Conservation (phyloP, 1,140 invertebrate species). For the Lysiphlebus fabarum region DNA sequence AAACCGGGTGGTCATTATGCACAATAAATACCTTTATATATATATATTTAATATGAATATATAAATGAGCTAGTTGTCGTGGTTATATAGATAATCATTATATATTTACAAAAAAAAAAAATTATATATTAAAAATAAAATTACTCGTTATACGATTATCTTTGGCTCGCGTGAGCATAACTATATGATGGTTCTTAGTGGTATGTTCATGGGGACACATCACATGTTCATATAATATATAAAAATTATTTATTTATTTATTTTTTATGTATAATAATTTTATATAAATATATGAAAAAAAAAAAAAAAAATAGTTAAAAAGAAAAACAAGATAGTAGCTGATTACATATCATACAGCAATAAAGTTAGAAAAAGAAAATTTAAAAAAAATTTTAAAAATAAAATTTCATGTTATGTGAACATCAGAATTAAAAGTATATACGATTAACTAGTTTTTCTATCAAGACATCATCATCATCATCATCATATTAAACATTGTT, state of each 20-base stretch:
- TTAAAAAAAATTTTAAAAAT: conserved; percentile 6
- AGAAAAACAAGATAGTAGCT: conserved; percentile 4
- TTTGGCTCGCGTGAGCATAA: conserved; percentile 13
- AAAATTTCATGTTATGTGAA: conserved; percentile 25
- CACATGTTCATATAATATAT: no score
- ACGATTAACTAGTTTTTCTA: conserved; percentile 44
- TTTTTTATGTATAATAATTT: no score
- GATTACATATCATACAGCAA: conserved; percentile 7
- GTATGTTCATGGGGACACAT: no score
- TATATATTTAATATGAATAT: no score
- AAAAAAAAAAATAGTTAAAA: not conserved
- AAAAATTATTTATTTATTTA: no score
- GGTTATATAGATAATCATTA: conserved; percentile 14
- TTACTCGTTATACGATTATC: conserved; percentile 1
- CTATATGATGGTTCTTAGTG: not conserved
- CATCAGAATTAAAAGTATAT: conserved; percentile 36
- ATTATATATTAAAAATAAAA: no score
- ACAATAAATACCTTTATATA: no score
- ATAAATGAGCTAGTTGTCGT: no score
- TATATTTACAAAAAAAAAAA: not conserved
- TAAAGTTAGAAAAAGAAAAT: conserved; percentile 8
- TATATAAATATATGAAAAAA: no score
- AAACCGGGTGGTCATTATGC: conserved; percentile 14
- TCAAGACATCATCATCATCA: conserved; percentile 47
- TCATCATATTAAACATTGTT: conserved; percentile 35